Conservation (phyloP, 1,140 invertebrate species). For the Pristionchus pacificus region DNA sequence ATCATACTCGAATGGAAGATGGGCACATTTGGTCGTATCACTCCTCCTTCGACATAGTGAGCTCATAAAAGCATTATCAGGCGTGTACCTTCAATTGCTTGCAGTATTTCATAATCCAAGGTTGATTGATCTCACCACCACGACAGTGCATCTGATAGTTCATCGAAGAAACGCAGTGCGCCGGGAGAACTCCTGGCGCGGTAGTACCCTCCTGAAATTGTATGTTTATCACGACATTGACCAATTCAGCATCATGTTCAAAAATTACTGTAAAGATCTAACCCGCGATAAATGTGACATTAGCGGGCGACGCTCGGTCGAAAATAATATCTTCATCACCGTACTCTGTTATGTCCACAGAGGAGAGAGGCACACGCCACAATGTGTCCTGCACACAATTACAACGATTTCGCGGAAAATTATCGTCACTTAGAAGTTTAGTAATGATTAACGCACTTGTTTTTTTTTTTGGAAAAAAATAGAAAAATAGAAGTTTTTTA, state of each 20-base stretch:
- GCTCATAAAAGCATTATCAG: slow-evolving; percentile 41
- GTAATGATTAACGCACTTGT: not conserved
- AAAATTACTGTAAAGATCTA: not conserved
- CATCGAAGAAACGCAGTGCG: slow-evolving; percentile 28
- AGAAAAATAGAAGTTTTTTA: not conserved
- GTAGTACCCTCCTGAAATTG: slow-evolving; percentile 38
- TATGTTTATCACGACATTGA: slow-evolving; percentile 1
- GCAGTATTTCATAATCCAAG: not conserved
- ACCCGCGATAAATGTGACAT: slow-evolving; percentile 34
- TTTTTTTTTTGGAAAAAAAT: not conserved
- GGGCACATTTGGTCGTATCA: slow-evolving; percentile 30
- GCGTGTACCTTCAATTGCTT: slow-evolving; percentile 18
- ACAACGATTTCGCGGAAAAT: no score
- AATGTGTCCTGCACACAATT: slow-evolving; percentile 32
- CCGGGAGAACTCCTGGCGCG: slow-evolving; percentile 20
- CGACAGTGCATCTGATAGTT: slow-evolving; percentile 30
- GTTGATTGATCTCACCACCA: slow-evolving; percentile 25
- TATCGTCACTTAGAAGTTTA: not conserved
- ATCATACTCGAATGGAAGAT: slow-evolving; percentile 33
- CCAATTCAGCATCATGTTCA: not conserved
- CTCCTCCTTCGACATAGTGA: slow-evolving; percentile 26
- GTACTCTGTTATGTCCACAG: slow-evolving; percentile 5
- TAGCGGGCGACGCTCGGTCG: slow-evolving; percentile 33
- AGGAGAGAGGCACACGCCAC: slow-evolving; percentile 22
- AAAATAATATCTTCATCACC: slow-evolving; percentile 29